Evolutionary conservation across 2,113 vertebrate genomes (phyloP).

Genomic region (Lophotis ruficrista): DNA sequence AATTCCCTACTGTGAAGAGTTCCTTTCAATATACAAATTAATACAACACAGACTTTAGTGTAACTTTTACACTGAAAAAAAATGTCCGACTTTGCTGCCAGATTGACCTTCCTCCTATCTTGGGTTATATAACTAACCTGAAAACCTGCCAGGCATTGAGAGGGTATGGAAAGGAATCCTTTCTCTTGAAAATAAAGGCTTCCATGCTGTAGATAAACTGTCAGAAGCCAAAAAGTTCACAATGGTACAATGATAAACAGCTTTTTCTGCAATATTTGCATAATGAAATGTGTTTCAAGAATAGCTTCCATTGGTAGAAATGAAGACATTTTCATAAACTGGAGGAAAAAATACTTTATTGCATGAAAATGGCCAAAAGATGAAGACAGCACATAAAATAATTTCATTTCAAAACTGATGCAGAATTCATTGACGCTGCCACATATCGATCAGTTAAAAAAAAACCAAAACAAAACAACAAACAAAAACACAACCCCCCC

Average conservation of each 20-base stretch:
- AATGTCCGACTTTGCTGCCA: neutral
- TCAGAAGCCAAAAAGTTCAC: neutral
- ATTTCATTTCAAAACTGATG: neutral
- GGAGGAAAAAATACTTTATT: neutral
- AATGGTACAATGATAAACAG: neutral
- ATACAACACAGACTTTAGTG: neutral
- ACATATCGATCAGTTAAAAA: neutral
- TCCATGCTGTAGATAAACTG: neutral
- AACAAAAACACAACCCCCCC: too few species aligned
- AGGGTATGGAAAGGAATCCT: neutral
- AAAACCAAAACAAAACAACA: too few species aligned
- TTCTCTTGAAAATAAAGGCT: neutral
- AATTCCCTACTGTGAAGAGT: neutral
- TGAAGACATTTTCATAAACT: neutral
- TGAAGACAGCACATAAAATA: neutral
- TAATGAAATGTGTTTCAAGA: neutral
- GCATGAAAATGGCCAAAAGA: neutral
- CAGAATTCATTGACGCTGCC: neutral
- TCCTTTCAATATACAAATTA: neutral
- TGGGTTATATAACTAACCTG: conserved; percentile 49
- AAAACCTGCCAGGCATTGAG: conserved; percentile 24
- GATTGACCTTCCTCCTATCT: conserved; percentile 38
- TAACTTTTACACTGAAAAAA: conserved; percentile 2
- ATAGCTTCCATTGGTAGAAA: neutral
- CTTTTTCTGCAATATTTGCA: neutral